These are phyloP conservation scores for Muntiacus muntjak DNA, from an alignment of 2,113 vertebrate genomes.

Conservation along the genomic window DNA sequence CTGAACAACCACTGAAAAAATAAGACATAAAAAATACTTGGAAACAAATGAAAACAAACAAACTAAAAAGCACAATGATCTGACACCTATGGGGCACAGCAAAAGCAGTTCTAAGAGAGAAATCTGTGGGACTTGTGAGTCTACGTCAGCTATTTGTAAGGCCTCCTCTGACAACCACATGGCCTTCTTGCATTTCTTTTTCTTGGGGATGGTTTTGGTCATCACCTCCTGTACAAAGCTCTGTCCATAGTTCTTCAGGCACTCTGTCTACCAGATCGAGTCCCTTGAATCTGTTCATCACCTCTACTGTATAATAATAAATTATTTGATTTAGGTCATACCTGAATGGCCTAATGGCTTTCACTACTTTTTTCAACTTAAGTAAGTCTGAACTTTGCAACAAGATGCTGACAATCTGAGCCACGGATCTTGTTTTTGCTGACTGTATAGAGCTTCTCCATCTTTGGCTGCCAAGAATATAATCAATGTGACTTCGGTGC, in stretches of 20 bases:
- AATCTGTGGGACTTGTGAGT: neutral
- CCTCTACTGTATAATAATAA: neutral
- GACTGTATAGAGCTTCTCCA: neutral
- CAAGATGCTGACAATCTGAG: neutral
- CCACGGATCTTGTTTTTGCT: neutral
- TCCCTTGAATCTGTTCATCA: neutral
- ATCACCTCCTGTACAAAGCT: neutral
- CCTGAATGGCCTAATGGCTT: neutral
- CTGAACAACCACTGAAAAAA: neutral
- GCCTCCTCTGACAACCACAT: neutral
- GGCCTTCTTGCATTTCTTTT: neutral
- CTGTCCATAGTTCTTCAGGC: neutral
- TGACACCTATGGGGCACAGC: neutral
- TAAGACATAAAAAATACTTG: neutral
- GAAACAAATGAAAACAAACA: neutral
- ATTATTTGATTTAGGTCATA: neutral
- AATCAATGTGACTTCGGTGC: rapidly evolving
- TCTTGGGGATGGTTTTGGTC: neutral
- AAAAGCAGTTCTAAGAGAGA: neutral
- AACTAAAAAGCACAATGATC: neutral
- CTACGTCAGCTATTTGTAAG: neutral
- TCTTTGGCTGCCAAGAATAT: neutral
- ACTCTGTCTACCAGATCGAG: neutral
- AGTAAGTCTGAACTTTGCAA: neutral
- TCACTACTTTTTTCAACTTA: neutral